Evolutionary conservation across 2,888 invertebrate genomes (phyloP), one percentile per base, ranked within the genome.

Genomic region (Lepidochitona cinerea): DNA sequence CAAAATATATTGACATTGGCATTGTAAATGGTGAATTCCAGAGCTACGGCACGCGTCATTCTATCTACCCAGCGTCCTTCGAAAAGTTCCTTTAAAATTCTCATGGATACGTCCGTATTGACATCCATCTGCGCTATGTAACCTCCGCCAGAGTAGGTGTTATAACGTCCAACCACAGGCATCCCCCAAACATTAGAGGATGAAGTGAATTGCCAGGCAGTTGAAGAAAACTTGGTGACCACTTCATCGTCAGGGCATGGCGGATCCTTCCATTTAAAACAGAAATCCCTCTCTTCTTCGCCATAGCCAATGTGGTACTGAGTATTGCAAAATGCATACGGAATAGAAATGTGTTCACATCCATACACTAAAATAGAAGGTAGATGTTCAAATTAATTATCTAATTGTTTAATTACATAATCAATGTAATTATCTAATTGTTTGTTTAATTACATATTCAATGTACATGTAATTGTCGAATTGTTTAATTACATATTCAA

Each of bases 11-110:
- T 87, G 0, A 79, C 73, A 73, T 87, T 85, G 14, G 82, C 70
- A 52, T 85, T 86, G 71, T 87, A 86, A 0, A 88, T 66, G 18
- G 84, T 86, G 68, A 85, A 85, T 70, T 88, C 88, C 14, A 87
- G 72, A 52, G 85, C 76, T n/a, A 88, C 79, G 5, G 83, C 84
- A 65, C 86, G 71, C 0, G 87, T 86, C 26, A 82, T 79, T 36
- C 82, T 69, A 72, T 88, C 86, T 7, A 87, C 68, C 88, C 88
- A 88, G 4, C 80, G 74, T 18, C 74, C 54, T 0, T 71, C 33
- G 14, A 74, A 76, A 5, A 86, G 71, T 54, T 85, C 84, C 0
- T 80, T 64, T 12, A 82, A 65, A 6, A 84, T 81, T 23, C 74
- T 41, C 7, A 77, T 77, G 1, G 83, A 82, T 18, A 84, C 79